phyloP scores from a whole-genome alignment of 1,140 invertebrate species.

The Trichonephila clavata region DNA sequence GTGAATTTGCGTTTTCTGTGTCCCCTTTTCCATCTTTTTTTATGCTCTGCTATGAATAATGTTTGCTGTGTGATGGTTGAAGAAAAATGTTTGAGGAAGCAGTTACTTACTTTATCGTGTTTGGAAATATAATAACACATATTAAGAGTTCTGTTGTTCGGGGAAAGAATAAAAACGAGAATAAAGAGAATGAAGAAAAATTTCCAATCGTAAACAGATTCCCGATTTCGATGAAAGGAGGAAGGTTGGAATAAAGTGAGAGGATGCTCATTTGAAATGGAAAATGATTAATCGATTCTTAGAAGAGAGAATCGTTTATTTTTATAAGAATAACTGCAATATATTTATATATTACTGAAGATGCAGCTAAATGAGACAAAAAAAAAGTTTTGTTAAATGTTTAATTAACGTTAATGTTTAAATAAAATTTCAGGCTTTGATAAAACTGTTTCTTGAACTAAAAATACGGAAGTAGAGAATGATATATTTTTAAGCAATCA shows the following conservation, averaged over 20 bases:
- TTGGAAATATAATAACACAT: constrained; percentile 16
- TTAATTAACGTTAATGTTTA: too few species aligned
- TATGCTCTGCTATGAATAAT: neutral
- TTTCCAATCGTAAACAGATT: constrained; percentile 1
- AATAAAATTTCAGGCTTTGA: too few species aligned
- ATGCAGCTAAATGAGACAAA: too few species aligned
- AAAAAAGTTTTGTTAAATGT: too few species aligned
- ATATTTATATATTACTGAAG: too few species aligned
- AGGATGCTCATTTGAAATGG: neutral
- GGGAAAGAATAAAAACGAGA: neutral
- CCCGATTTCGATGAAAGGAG: neutral
- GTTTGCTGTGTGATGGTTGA: neutral
- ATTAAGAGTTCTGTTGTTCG: neutral
- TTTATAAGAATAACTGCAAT: neutral
- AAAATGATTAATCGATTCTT: neutral
- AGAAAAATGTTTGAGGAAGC: neutral
- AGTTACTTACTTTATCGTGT: constrained; percentile 30
- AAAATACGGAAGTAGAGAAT: too few species aligned
- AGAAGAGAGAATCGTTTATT: neutral
- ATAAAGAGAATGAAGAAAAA: neutral
- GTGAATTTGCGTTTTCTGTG: constrained; percentile 36
- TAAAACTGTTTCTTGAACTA: too few species aligned
- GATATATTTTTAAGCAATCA: too few species aligned
- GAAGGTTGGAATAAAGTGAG: neutral
- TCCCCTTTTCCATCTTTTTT: neutral